Evolutionary conservation across 2,797 vertebrate genomes (phyloP).

Genomic region (Champsocephalus gunnari): DNA sequence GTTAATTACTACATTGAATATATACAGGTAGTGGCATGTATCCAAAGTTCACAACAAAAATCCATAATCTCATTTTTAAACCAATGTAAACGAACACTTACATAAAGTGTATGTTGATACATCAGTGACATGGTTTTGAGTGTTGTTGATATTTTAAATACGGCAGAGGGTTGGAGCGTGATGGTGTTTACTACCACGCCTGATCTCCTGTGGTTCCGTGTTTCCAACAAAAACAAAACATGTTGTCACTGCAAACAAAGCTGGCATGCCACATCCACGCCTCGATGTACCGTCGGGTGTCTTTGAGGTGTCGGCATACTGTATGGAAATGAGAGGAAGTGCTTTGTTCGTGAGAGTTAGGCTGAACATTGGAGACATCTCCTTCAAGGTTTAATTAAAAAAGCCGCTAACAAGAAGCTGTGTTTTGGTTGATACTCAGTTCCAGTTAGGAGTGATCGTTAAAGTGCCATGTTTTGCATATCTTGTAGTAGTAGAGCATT

Average conservation of each 20-base stretch:
- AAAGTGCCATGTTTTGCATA: too few relatives aligned
- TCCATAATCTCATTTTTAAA: background rate
- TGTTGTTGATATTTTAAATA: background rate
- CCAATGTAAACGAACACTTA: too few relatives aligned
- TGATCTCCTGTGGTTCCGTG: background rate
- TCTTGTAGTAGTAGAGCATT: too few relatives aligned
- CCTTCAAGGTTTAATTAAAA: too few relatives aligned
- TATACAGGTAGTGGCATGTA: too few relatives aligned
- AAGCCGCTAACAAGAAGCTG: too few relatives aligned
- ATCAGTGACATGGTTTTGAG: background rate
- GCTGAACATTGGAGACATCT: background rate
- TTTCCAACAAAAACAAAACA: constrained; percentile 64
- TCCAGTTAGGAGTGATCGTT: too few relatives aligned
- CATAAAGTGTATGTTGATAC: background rate
- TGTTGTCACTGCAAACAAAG: constrained; percentile 77
- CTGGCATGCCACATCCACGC: constrained; percentile 30
- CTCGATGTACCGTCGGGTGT: constrained; percentile 28
- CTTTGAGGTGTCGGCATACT: constrained; percentile 15
- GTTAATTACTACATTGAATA: too few relatives aligned
- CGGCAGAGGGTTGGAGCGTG: background rate
- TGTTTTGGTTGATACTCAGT: too few relatives aligned
- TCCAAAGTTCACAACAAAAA: too few relatives aligned
- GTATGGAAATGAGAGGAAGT: constrained; percentile 8
- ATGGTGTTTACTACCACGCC: constrained; percentile 3
- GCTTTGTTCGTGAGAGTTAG: background rate